These are phyloP conservation scores for Xiphophorus couchianus DNA, from an alignment of 2,113 vertebrate genomes.

Conservation along the genomic window DNA sequence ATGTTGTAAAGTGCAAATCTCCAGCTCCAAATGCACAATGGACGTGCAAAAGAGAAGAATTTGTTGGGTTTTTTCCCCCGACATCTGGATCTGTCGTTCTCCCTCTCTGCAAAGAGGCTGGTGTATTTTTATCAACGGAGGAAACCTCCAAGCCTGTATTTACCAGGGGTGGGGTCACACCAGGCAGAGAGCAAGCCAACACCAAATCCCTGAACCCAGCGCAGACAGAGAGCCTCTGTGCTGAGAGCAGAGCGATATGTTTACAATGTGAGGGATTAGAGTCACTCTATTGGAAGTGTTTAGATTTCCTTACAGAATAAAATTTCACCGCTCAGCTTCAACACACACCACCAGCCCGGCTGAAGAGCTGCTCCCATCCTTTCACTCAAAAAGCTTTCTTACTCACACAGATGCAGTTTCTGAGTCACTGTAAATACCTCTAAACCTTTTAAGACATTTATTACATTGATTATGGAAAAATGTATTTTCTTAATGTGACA, in stretches of 20 bases:
- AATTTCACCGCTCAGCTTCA: neutral
- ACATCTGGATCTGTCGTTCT: slow-evolving; percentile 9
- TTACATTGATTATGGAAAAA: too few species aligned
- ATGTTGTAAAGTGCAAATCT: slow-evolving; percentile 17
- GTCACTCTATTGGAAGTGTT: slow-evolving; percentile 48
- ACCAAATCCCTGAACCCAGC: slow-evolving; percentile 49
- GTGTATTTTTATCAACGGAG: slow-evolving; percentile 77
- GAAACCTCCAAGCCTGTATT: slow-evolving; percentile 80
- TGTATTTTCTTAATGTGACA: too few species aligned
- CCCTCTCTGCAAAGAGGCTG: slow-evolving; percentile 50
- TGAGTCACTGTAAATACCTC: neutral
- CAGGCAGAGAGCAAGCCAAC: slow-evolving; percentile 63
- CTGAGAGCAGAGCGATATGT: slow-evolving; percentile 54
- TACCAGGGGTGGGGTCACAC: slow-evolving; percentile 78
- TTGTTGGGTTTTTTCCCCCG: neutral
- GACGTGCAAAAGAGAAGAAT: slow-evolving; percentile 33
- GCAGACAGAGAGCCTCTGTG: slow-evolving; percentile 64
- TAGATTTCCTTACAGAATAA: slow-evolving; percentile 26
- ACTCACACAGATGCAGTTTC: neutral
- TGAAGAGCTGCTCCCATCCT: neutral
- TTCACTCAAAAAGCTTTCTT: neutral
- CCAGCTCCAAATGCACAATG: slow-evolving; percentile 38
- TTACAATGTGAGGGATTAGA: slow-evolving; percentile 35
- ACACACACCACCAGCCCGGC: too few species aligned
- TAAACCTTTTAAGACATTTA: neutral